Conservation (phyloP, 1,140 invertebrate species). For the Caenorhabditis briggsae region DNA sequence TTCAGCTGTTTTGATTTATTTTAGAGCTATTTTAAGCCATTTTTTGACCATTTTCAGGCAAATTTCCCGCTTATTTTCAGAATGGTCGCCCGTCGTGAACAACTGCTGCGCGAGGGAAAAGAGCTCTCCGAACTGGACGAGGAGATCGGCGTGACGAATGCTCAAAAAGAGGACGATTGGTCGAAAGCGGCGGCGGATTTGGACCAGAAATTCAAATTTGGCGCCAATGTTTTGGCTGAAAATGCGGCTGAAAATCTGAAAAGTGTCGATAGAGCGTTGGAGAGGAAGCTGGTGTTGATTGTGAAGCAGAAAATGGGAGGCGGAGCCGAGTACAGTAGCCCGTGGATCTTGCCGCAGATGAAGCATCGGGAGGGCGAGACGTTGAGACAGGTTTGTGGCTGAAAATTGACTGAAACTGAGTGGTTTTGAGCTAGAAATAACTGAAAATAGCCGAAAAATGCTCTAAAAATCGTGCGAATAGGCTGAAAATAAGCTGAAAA, state of each 20-base stretch:
- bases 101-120: constrained; percentile 73
- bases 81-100: constrained; percentile 69
- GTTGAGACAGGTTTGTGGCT: constrained; percentile 68
- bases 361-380: constrained; percentile 71
- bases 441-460: no score
- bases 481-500: no score
- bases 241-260: neutral
- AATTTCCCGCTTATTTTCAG: constrained; percentile 59
- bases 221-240: neutral
- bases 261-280: constrained; percentile 41
- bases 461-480: no score
- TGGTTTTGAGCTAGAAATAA: no score
- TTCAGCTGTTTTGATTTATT: constrained; percentile 51
- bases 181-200: constrained; percentile 52
- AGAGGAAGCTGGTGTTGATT: constrained; percentile 71
- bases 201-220: constrained; percentile 10
- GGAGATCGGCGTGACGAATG: constrained; percentile 70
- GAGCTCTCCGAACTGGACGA: constrained; percentile 76
- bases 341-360: constrained; percentile 73
- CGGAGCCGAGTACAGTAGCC: constrained; percentile 48
- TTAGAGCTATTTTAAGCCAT: no score
- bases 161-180: constrained; percentile 71
- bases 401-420: no score
- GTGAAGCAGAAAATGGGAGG: constrained; percentile 71
- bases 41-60: no score